A percentile compares a stretch with the other conserved stretches of the same genome.
These are phyloP conservation scores for Oryzias curvinotus DNA, from an alignment of 2,113 vertebrate genomes.

Conservation along the genomic window DNA sequence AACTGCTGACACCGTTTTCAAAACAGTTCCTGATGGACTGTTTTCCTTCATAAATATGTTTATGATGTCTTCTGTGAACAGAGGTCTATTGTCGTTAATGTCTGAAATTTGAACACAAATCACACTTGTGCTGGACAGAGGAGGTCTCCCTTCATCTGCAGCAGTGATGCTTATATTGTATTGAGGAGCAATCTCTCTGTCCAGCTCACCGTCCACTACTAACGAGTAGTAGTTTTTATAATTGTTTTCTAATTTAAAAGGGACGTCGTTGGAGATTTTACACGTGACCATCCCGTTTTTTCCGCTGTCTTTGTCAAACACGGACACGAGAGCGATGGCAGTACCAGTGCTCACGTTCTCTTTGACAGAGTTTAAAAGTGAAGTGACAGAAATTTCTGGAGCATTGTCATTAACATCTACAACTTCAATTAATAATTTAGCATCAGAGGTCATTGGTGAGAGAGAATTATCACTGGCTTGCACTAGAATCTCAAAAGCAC, in stretches of 20 bases:
- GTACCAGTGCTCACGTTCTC: slow-evolving; percentile 80
- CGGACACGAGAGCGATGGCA: slow-evolving; percentile 82
- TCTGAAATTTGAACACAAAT: slow-evolving; percentile 81
- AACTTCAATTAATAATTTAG: slow-evolving; percentile 81
- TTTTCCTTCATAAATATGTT: slow-evolving; percentile 79
- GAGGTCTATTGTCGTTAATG: slow-evolving; percentile 85
- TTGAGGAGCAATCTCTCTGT: slow-evolving; percentile 76
- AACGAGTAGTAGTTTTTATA: slow-evolving; percentile 81
- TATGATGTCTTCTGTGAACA: slow-evolving; percentile 62
- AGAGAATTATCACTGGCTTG: slow-evolving; percentile 82
- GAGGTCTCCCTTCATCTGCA: slow-evolving; percentile 80
- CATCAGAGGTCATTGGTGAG: slow-evolving; percentile 69
- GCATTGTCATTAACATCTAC: slow-evolving; percentile 77
- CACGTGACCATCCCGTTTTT: slow-evolving; percentile 76
- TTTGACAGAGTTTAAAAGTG: slow-evolving; percentile 76
- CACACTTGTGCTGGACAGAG: slow-evolving; percentile 71
- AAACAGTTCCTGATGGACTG: slow-evolving; percentile 34
- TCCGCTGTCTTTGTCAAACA: slow-evolving; percentile 79
- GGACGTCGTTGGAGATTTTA: slow-evolving; percentile 64
- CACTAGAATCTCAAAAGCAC: slow-evolving; percentile 81
- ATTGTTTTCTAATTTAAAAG: slow-evolving; percentile 72
- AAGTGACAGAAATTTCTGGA: slow-evolving; percentile 72
- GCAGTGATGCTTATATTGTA: slow-evolving; percentile 82
- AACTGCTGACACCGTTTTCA: slow-evolving; percentile 16
- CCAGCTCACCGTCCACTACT: slow-evolving; percentile 77